phyloP scores from a whole-genome alignment of 2,888 invertebrate genomes.

The Unio delphinus region DNA sequence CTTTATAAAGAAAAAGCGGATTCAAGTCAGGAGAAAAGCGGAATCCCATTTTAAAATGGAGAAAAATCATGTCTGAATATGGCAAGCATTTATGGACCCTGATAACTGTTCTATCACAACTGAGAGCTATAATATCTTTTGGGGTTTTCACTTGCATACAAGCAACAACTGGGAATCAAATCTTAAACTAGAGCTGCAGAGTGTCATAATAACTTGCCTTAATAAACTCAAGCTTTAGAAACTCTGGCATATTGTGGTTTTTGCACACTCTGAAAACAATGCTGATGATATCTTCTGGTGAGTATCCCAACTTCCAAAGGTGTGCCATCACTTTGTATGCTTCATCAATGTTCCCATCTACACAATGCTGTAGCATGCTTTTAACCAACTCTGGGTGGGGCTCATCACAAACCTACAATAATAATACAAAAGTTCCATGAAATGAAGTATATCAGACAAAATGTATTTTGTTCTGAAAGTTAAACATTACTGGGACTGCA shows the following conservation, averaged over 20 bases:
- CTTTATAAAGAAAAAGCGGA: too few relatives aligned
- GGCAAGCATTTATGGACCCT: too few relatives aligned
- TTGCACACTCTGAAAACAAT: conserved; percentile 96
- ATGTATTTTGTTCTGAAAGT: background rate
- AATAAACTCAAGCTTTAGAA: conserved; percentile 86
- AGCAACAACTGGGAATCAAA: too few relatives aligned
- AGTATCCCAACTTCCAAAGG: conserved; percentile 94
- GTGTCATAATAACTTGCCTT: conserved; percentile 75
- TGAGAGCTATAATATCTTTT: too few relatives aligned
- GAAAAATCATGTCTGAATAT: too few relatives aligned
- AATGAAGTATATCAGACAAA: conserved; percentile 5
- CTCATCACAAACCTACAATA: conserved; percentile 90
- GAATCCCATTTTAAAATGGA: too few relatives aligned
- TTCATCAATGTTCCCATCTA: conserved; percentile 84
- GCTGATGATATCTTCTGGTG: conserved; percentile 95
- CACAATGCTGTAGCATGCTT: conserved; percentile 90
- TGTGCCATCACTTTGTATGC: conserved; percentile 90
- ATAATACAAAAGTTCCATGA: conserved; percentile 1
- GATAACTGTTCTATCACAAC: too few relatives aligned
- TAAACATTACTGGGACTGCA: background rate
- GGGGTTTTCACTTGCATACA: too few relatives aligned
- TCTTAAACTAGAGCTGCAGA: background rate
- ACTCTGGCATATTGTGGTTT: conserved; percentile 85
- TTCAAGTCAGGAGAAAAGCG: too few relatives aligned
- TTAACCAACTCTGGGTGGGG: conserved; percentile 95